These are phyloP conservation scores for Eudasyphora cyanicolor DNA, from an alignment of 2,888 invertebrate species.

Conservation along the genomic window DNA sequence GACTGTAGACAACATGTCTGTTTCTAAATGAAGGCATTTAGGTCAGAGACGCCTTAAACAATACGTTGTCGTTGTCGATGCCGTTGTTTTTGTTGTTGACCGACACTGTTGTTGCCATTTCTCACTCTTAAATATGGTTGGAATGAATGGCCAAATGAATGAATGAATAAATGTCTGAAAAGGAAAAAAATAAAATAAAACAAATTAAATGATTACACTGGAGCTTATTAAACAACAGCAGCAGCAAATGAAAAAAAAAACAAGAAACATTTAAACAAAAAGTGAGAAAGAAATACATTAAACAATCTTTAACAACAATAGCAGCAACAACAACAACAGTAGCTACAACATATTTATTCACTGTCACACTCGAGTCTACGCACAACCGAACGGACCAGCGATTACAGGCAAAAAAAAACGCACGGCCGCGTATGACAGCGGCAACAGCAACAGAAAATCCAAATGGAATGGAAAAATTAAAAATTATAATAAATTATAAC, in stretches of 20 bases:
- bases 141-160: slow-evolving; percentile 23
- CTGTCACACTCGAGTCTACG: not conserved
- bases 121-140: slow-evolving; percentile 9
- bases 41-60: slow-evolving; percentile 60
- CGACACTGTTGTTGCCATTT: not conserved
- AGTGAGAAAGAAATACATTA: slow-evolving; percentile 22
- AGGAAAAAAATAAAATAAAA: slow-evolving; percentile 20
- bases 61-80: slow-evolving; percentile 31
- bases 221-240: slow-evolving; percentile 29
- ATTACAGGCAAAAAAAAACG: not conserved
- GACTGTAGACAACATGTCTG: slow-evolving; percentile 27
- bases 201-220: slow-evolving; percentile 32
- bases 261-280: slow-evolving; percentile 18
- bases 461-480: slow-evolving; percentile 21
- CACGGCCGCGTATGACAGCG: not conserved
- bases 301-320: slow-evolving; percentile 15
- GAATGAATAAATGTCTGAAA: slow-evolving; percentile 21
- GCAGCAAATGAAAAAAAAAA: too few species aligned
- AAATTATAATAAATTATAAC: slow-evolving; percentile 36
- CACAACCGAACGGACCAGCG: too few species aligned
- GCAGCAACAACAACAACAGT: slow-evolving; percentile 10
- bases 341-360: slow-evolving; percentile 21
- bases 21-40: slow-evolving; percentile 63
- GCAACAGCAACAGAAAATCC: not conserved
- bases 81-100: slow-evolving; percentile 36